phyloP scores from a whole-genome alignment of 1,140 invertebrate species.

The Drosophila ercepeae region DNA sequence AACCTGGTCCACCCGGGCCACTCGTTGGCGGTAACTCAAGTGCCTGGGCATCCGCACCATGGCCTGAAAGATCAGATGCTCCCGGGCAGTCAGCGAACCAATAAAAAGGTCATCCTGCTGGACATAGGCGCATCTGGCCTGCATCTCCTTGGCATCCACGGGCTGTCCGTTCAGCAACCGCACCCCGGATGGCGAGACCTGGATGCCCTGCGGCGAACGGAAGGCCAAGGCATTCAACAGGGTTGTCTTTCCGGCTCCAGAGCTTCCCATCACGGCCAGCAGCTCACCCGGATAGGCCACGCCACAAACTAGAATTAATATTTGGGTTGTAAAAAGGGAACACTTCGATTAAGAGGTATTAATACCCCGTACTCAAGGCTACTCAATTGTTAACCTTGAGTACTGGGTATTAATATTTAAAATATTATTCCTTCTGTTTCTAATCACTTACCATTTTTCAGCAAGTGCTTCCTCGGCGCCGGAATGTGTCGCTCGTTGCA shows the following conservation, averaged over 20 bases:
- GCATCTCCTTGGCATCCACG: constrained; percentile 88
- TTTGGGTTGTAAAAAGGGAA: not conserved
- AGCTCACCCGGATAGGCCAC: constrained; percentile 95
- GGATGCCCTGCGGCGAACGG: constrained; percentile 88
- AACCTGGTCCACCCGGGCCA: constrained; percentile 94
- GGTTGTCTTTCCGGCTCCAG: constrained; percentile 98
- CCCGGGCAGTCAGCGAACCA: constrained; percentile 94
- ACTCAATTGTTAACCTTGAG: not conserved
- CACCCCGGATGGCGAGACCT: constrained; percentile 72
- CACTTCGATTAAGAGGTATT: not conserved
- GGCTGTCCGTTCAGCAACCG: constrained; percentile 90
- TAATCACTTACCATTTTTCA: constrained; percentile 85
- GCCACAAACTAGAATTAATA: constrained; percentile 88
- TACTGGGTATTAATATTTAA: not conserved
- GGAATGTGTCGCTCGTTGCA: constrained; percentile 83
- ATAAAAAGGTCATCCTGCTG: constrained; percentile 98
- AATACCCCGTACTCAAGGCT: not conserved
- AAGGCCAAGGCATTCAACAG: constrained; percentile 95
- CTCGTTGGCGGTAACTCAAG: constrained; percentile 90
- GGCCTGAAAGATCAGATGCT: constrained; percentile 96
- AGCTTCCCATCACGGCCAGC: constrained; percentile 96
- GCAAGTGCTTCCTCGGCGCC: constrained; percentile 87
- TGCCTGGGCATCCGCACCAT: constrained; percentile 95
- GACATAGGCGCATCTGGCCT: constrained; percentile 95
- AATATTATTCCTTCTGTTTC: not conserved